Evolutionary conservation across 1,140 invertebrate species (phyloP).

Genomic region (Meteorus sp.): DNA sequence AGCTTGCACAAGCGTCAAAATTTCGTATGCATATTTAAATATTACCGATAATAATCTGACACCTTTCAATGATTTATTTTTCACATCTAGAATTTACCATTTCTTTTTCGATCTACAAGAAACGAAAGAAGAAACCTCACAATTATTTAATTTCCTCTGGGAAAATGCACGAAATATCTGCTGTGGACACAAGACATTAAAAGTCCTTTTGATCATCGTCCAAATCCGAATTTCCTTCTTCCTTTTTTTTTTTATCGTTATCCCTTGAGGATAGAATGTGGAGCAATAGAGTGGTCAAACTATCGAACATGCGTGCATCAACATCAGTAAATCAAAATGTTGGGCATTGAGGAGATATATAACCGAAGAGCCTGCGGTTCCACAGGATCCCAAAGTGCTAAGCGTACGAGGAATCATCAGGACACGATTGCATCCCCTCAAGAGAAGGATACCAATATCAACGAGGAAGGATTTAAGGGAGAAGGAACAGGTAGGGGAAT

Average conservation of each 20-base stretch:
- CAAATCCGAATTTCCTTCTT: background rate
- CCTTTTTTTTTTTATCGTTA: background rate
- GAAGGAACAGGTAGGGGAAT: too few species aligned
- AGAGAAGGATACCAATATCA: slow-evolving; percentile 4
- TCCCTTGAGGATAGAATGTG: background rate
- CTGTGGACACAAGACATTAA: background rate
- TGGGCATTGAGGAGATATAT: slow-evolving; percentile 10
- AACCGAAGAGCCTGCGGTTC: slow-evolving; percentile 16
- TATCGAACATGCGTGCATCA: background rate
- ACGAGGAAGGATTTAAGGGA: too few species aligned
- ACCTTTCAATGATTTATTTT: slow-evolving; percentile 8
- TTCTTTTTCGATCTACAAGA: too few species aligned
- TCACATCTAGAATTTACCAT: too few species aligned
- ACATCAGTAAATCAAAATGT: slow-evolving; percentile 13
- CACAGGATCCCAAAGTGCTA: slow-evolving; percentile 21
- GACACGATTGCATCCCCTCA: slow-evolving; percentile 8
- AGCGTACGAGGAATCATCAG: slow-evolving; percentile 16
- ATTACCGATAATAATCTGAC: too few species aligned
- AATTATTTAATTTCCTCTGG: too few species aligned
- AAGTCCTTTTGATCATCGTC: background rate
- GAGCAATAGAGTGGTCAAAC: slow-evolving; percentile 2
- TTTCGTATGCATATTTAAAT: too few species aligned
- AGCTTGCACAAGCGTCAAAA: too few species aligned
- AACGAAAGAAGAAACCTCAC: background rate
- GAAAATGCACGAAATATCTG: background rate